Conservation (phyloP, 2,797 vertebrate species). For the Enteromius unitaeniatus region DNA sequence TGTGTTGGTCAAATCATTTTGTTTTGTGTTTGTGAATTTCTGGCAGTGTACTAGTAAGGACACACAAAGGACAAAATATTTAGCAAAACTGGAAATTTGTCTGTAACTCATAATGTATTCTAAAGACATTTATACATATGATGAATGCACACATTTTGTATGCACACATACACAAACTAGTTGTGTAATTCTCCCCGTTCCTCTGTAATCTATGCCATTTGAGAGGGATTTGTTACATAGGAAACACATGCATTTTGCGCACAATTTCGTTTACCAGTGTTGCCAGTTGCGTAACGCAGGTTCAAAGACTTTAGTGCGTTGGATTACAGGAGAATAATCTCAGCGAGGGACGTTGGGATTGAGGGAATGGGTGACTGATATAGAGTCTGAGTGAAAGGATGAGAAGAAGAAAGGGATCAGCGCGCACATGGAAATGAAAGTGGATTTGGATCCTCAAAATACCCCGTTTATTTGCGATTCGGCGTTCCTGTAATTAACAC, state of each 20-base stretch:
- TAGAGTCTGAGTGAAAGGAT: slow-evolving; percentile 9
- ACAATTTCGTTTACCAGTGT: not conserved
- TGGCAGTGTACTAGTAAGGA: not conserved
- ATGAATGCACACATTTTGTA: too few relatives aligned
- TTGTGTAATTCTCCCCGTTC: not conserved
- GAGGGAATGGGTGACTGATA: slow-evolving; percentile 31
- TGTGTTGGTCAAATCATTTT: slow-evolving; percentile 14
- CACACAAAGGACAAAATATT: slow-evolving; percentile 9
- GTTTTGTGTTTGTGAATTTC: not conserved
- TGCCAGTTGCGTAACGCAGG: slow-evolving; percentile 15
- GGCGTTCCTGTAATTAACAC: not conserved
- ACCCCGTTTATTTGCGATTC: not conserved
- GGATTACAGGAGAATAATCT: slow-evolving; percentile 37
- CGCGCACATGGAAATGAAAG: slow-evolving; percentile 24
- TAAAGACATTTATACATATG: slow-evolving; percentile 18
- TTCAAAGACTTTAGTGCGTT: not conserved
- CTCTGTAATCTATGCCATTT: not conserved
- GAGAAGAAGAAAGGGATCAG: not conserved
- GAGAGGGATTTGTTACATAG: not conserved
- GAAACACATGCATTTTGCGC: not conserved
- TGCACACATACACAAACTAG: not conserved
- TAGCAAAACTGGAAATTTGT: not conserved
- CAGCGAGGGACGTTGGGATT: slow-evolving; percentile 14
- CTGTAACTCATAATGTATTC: slow-evolving; percentile 10
- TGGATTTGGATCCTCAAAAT: slow-evolving; percentile 48